Conservation (phyloP, 2,113 vertebrate species). For the Fregetta grallaria region DNA sequence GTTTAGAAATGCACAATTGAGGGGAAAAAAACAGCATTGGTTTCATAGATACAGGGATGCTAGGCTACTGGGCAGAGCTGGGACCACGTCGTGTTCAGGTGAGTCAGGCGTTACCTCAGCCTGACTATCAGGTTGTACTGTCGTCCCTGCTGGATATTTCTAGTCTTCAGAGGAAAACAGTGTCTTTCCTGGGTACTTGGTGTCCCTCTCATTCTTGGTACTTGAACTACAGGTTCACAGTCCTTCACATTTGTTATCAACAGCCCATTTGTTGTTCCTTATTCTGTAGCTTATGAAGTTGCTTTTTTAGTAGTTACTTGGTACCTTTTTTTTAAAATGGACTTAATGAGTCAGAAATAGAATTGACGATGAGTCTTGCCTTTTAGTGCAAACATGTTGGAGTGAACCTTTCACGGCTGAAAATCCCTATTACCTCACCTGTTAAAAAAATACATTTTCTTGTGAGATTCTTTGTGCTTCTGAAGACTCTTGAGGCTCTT, state of each 20-base stretch:
- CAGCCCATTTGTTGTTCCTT: background rate
- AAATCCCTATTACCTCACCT: constrained; percentile 12
- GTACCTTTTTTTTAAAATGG: constrained; percentile 20
- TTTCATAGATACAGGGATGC: background rate
- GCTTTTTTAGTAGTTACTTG: constrained; percentile 42
- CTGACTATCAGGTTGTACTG: background rate
- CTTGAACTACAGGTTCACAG: background rate
- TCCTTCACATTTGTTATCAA: background rate
- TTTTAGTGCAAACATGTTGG: constrained; percentile 14
- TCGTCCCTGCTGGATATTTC: background rate
- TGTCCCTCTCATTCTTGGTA: background rate
- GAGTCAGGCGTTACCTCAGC: background rate
- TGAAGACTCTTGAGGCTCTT: background rate
- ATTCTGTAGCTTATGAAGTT: background rate
- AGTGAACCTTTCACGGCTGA: constrained; percentile 9
- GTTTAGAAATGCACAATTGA: background rate
- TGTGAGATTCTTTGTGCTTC: background rate
- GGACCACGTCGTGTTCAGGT: background rate
- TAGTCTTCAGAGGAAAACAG: background rate
- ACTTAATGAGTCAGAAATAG: constrained; percentile 55
- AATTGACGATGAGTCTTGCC: background rate
- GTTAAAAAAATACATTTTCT: background rate
- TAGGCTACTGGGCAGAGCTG: fast-evolving
- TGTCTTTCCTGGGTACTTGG: background rate
- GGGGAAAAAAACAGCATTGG: fast-evolving